phyloP scores from a whole-genome alignment of 2,888 invertebrate species.

The Tetramorium bicarinatum region DNA sequence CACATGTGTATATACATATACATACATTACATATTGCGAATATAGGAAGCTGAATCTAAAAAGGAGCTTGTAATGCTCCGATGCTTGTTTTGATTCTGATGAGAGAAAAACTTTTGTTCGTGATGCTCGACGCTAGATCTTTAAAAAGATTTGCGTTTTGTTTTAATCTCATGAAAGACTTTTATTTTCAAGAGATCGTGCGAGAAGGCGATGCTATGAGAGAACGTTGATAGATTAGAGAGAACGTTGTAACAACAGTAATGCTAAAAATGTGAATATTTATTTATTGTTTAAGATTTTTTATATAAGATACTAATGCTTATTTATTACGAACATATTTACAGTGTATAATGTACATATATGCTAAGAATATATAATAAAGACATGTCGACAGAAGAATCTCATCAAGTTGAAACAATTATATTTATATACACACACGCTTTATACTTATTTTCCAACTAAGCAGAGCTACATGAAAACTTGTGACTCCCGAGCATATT shows the following conservation, averaged over 20 bases:
- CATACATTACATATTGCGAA: conserved; percentile 38
- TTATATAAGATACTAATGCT: conserved; percentile 74
- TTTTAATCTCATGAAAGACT: conserved; percentile 29
- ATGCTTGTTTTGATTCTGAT: conserved; percentile 21
- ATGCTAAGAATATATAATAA: conserved; percentile 78
- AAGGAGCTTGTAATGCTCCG: background rate
- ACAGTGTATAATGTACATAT: conserved; percentile 81
- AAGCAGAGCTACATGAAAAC: background rate
- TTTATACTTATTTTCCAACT: background rate
- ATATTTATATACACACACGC: background rate
- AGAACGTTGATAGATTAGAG: conserved; percentile 7
- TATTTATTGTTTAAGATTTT: conserved; percentile 74
- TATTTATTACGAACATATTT: conserved; percentile 77
- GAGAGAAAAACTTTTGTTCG: conserved; percentile 2
- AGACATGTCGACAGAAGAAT: conserved; percentile 61
- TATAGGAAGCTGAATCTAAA: conserved; percentile 28
- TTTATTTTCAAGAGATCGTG: conserved; percentile 38
- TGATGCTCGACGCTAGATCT: conserved; percentile 8
- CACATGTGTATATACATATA: conserved; percentile 48
- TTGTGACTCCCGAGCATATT: background rate
- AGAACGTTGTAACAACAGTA: conserved; percentile 40
- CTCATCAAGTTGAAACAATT: background rate
- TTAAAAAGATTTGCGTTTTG: conserved; percentile 53
- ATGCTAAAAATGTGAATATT: conserved; percentile 57
- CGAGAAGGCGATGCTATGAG: background rate